Conservation (phyloP, 2,113 vertebrate genomes). For the Pyxicephalus adspersus region DNA sequence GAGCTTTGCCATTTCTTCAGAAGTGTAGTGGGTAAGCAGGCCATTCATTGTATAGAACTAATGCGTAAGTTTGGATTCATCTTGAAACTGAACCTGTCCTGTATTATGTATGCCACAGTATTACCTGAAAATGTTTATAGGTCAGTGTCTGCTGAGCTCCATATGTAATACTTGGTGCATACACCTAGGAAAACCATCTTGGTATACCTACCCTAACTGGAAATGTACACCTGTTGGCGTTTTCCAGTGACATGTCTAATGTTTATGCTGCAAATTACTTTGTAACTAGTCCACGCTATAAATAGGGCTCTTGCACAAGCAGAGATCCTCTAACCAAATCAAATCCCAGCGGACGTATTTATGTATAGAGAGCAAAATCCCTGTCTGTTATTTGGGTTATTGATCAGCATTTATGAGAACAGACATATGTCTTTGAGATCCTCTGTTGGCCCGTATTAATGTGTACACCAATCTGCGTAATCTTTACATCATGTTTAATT, state of each 20-base stretch:
- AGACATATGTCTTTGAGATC: constrained; percentile 30
- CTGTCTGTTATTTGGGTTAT: constrained; percentile 14
- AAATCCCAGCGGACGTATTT: constrained; percentile 23
- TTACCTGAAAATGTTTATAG: too few species aligned
- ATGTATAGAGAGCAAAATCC: constrained; percentile 21
- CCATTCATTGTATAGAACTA: too few species aligned
- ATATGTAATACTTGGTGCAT: too few species aligned
- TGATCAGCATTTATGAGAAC: constrained; percentile 26
- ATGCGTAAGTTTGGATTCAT: too few species aligned
- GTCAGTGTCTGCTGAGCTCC: too few species aligned
- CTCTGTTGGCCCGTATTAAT: constrained; percentile 18
- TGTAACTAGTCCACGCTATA: neutral
- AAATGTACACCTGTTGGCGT: neutral
- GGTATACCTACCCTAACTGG: too few species aligned
- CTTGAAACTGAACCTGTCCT: too few species aligned
- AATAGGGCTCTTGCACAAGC: neutral
- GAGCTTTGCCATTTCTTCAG: too few species aligned
- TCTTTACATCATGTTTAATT: constrained; percentile 61
- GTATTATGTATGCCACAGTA: too few species aligned
- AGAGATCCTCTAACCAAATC: neutral
- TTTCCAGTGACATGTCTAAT: neutral
- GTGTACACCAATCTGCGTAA: constrained; percentile 40
- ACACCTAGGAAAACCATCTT: too few species aligned
- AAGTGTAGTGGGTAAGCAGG: too few species aligned
- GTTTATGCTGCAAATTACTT: neutral